Evolutionary conservation across 2,113 vertebrate species (phyloP).

Genomic region (Perca fluviatilis): DNA sequence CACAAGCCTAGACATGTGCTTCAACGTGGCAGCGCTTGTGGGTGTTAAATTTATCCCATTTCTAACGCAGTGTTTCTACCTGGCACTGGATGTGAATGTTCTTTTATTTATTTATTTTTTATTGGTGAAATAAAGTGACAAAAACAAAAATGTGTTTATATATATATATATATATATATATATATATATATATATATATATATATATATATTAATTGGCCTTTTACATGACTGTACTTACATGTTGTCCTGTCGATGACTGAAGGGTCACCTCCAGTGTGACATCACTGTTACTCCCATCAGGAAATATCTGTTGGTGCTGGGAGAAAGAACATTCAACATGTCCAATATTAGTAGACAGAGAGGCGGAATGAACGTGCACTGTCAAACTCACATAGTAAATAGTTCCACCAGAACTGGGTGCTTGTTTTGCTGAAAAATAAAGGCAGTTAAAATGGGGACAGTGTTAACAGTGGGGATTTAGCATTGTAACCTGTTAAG

Average conservation of each 20-base stretch:
- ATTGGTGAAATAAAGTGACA: too few species aligned
- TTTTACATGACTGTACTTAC: constrained; percentile 57
- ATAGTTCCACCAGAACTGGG: background rate
- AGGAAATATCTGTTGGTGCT: constrained; percentile 82
- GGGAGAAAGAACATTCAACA: constrained; percentile 11
- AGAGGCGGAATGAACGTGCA: background rate
- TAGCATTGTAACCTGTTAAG: background rate
- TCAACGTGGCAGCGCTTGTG: too few species aligned
- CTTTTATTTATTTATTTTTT: too few species aligned
- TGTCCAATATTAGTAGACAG: background rate
- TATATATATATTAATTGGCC: too few species aligned
- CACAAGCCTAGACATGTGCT: too few species aligned
- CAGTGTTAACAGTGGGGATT: background rate
- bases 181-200: too few species aligned
- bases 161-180: too few species aligned
- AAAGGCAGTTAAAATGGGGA: background rate
- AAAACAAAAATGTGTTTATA: too few species aligned
- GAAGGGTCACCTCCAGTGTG: constrained; percentile 70
- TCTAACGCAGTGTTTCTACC: too few species aligned
- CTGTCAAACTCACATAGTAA: background rate
- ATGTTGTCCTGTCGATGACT: background rate
- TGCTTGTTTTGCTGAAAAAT: background rate
- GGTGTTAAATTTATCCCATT: too few species aligned
- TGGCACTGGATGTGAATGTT: too few species aligned
- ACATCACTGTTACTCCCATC: constrained; percentile 80